Conservation (phyloP, 2,888 invertebrate species). For the Lucinisca nassula region DNA sequence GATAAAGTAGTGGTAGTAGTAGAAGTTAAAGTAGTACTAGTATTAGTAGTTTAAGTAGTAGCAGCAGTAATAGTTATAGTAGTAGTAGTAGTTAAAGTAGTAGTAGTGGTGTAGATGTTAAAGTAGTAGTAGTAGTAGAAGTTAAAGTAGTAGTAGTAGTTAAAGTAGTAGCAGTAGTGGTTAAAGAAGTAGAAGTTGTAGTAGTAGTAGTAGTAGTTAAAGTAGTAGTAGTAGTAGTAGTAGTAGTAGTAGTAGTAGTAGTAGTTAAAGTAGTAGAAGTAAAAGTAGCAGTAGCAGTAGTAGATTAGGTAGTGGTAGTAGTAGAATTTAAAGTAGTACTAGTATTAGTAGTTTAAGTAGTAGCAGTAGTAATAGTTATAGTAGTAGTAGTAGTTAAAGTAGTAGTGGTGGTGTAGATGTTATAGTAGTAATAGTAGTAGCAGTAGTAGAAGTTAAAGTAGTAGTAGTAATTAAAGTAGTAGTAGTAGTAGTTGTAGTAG, state of each 20-base stretch:
- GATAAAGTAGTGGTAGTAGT: too few relatives aligned
- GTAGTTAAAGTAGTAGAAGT: neutral
- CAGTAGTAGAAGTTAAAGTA: neutral
- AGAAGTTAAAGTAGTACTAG: too few relatives aligned
- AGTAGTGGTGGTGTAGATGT: neutral
- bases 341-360: neutral
- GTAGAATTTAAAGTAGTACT: neutral
- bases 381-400: neutral
- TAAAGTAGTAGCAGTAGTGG: neutral
- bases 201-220: neutral
- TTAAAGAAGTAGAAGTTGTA: neutral
- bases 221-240: neutral
- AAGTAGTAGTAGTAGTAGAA: neutral
- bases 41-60: too few relatives aligned
- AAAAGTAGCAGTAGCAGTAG: neutral
- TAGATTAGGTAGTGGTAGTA: neutral
- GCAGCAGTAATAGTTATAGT: too few relatives aligned
- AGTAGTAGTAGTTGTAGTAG: neutral
- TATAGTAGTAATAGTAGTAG: neutral
- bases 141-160: neutral
- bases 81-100: too few relatives aligned
- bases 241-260: neutral
- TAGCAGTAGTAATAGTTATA: neutral
- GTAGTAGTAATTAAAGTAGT: neutral
- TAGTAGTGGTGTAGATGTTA: too few relatives aligned